phyloP scores from a whole-genome alignment of 2,797 vertebrate species.

The Acestrorhynchus altus region DNA sequence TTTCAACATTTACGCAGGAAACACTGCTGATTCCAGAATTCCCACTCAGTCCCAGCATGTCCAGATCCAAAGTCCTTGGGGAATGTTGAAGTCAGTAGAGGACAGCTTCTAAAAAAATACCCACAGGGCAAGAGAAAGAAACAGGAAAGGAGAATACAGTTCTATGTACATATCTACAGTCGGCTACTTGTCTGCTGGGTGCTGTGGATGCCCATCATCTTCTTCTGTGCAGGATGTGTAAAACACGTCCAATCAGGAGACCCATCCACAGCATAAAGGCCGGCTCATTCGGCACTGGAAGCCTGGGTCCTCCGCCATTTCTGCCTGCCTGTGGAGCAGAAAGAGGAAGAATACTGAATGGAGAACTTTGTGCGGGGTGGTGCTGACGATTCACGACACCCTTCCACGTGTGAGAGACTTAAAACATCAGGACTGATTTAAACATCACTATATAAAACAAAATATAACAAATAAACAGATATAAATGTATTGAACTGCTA shows the following conservation, averaged over 20 bases:
- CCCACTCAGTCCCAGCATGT: not conserved
- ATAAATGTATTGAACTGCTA: too few species aligned
- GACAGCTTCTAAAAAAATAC: slow-evolving; percentile 34
- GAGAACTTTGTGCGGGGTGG: not conserved
- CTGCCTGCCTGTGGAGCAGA: slow-evolving; percentile 59
- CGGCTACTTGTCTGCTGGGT: slow-evolving; percentile 76
- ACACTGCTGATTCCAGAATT: slow-evolving; percentile 63
- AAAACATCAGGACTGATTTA: too few species aligned
- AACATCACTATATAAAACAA: too few species aligned
- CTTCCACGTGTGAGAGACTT: too few species aligned
- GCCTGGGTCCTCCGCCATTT: slow-evolving; percentile 47
- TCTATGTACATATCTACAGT: slow-evolving; percentile 54
- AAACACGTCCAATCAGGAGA: slow-evolving; percentile 70
- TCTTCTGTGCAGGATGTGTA: slow-evolving; percentile 67
- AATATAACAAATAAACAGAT: too few species aligned
- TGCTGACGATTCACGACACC: too few species aligned
- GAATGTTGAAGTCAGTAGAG: slow-evolving; percentile 15
- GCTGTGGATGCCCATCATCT: slow-evolving; percentile 59
- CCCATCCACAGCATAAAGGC: slow-evolving; percentile 68
- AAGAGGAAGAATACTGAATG: slow-evolving; percentile 9
- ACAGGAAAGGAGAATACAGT: slow-evolving; percentile 20
- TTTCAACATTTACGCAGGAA: slow-evolving; percentile 62
- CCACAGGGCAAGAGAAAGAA: slow-evolving; percentile 26
- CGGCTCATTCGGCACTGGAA: slow-evolving; percentile 65
- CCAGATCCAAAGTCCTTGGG: not conserved